Conservation (phyloP, 1,140 invertebrate genomes). For the Papilio aristodemus region DNA sequence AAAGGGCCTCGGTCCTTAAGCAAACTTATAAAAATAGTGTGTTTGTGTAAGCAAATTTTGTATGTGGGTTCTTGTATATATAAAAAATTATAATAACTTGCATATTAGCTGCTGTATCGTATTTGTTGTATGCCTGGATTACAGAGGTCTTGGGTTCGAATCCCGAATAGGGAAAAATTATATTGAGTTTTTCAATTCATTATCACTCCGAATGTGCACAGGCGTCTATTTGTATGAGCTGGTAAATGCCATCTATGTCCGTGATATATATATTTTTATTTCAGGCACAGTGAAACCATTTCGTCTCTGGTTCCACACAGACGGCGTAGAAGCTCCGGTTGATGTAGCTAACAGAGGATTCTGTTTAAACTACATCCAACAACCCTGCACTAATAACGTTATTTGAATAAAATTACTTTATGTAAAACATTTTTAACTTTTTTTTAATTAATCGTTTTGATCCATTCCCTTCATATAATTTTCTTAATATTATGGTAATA, state of each 20-base stretch:
- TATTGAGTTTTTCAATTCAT: no score
- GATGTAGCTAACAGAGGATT: slow-evolving; percentile 89
- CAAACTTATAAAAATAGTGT: slow-evolving; percentile 1
- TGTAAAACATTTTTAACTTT: not conserved
- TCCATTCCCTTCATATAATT: not conserved
- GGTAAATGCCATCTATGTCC: no score
- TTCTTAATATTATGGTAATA: no score
- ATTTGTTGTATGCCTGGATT: no score
- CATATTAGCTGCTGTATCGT: not conserved
- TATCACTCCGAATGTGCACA: no score
- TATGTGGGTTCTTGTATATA: not conserved
- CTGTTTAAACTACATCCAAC: slow-evolving; percentile 90
- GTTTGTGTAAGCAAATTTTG: slow-evolving; percentile 15
- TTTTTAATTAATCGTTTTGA: not conserved
- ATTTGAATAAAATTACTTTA: slow-evolving; percentile 32
- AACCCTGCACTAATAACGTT: slow-evolving; percentile 87
- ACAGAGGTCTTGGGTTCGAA: no score
- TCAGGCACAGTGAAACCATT: slow-evolving; percentile 90
- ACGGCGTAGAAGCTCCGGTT: slow-evolving; percentile 86
- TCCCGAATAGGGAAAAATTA: no score
- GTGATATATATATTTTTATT: slow-evolving; percentile 36
- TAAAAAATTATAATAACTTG: not conserved
- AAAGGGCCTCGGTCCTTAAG: not conserved
- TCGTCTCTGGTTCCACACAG: slow-evolving; percentile 88
- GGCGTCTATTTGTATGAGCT: no score